Evolutionary conservation across 2,797 vertebrate species (phyloP).

Genomic region (Phoxinus dragarum): DNA sequence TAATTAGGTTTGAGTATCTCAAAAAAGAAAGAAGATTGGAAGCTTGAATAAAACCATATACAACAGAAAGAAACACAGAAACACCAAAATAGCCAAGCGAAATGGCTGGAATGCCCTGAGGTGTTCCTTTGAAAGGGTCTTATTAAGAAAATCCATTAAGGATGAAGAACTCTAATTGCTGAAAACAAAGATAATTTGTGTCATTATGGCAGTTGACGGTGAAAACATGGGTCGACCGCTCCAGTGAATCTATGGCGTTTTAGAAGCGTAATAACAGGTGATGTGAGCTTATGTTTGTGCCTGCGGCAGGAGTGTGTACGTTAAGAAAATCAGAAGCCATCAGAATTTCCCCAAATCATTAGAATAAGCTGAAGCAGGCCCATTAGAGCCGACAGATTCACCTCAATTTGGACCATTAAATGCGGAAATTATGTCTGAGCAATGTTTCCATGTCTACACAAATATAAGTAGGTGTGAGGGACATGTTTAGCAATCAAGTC

Average conservation of each 20-base stretch:
- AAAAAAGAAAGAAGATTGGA: constrained; percentile 59
- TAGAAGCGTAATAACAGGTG: constrained; percentile 52
- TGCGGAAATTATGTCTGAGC: constrained; percentile 54
- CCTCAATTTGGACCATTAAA: constrained; percentile 61
- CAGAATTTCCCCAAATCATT: constrained; percentile 38
- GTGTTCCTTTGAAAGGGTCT: constrained; percentile 37
- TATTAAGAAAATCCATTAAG: constrained; percentile 49
- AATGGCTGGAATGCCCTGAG: constrained; percentile 28
- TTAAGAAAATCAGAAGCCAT: constrained; percentile 21
- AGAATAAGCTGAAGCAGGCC: constrained; percentile 45
- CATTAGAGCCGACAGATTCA: constrained; percentile 53
- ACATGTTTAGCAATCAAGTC: constrained; percentile 60
- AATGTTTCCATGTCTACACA: constrained; percentile 62
- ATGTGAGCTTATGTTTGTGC: constrained; percentile 34
- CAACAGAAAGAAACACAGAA: constrained; percentile 48
- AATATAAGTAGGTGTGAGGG: constrained; percentile 57
- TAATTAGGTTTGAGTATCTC: constrained; percentile 70
- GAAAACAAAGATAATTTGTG: constrained; percentile 57
- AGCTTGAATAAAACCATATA: constrained; percentile 62
- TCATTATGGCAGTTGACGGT: constrained; percentile 55
- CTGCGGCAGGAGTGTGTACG: neutral
- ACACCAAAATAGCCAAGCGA: constrained; percentile 46
- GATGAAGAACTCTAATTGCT: constrained; percentile 48
- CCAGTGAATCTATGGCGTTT: constrained; percentile 19
- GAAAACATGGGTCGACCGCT: constrained; percentile 29